These are phyloP conservation scores for Fistularia commersonii DNA, from an alignment of 2,797 vertebrate genomes.

Conservation along the genomic window DNA sequence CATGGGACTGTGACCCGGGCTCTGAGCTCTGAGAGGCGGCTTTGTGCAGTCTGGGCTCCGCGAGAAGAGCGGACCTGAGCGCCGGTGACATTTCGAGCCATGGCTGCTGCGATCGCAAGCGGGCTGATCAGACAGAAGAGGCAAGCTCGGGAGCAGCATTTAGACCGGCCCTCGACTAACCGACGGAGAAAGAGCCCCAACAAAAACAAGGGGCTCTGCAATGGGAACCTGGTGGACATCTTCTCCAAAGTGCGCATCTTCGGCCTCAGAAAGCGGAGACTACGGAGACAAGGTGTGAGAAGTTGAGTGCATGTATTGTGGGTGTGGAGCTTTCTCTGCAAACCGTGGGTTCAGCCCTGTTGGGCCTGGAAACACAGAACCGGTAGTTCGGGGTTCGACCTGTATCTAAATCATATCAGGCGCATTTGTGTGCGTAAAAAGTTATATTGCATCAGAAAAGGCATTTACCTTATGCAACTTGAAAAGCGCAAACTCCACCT, in stretches of 20 bases:
- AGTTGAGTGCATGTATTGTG: slow-evolving; percentile 37
- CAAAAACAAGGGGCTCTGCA: slow-evolving; percentile 97
- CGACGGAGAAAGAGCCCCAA: slow-evolving; percentile 95
- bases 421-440: not conserved
- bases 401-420: not conserved
- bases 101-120: slow-evolving; percentile 97
- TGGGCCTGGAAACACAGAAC: too few species aligned
- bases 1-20: slow-evolving; percentile 79
- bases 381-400: too few species aligned
- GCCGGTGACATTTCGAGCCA: slow-evolving; percentile 76
- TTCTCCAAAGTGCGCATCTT: slow-evolving; percentile 99
- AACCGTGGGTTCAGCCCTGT: too few species aligned
- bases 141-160: slow-evolving; percentile 95
- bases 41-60: slow-evolving; percentile 70
- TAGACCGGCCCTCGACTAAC: slow-evolving; percentile 90
- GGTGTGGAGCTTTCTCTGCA: slow-evolving; percentile 20
- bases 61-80: slow-evolving; percentile 69
- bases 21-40: slow-evolving; percentile 65
- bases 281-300: slow-evolving; percentile 97
- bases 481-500: too few species aligned
- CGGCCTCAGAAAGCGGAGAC: slow-evolving; percentile 96
- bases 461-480: too few species aligned
- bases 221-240: slow-evolving; percentile 98
- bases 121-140: slow-evolving; percentile 98
- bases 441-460: too few species aligned